Evolutionary conservation across 2,888 invertebrate genomes (phyloP), one percentile per base, ranked within the genome.

Genomic region (Phragmatobia fuliginosa): DNA sequence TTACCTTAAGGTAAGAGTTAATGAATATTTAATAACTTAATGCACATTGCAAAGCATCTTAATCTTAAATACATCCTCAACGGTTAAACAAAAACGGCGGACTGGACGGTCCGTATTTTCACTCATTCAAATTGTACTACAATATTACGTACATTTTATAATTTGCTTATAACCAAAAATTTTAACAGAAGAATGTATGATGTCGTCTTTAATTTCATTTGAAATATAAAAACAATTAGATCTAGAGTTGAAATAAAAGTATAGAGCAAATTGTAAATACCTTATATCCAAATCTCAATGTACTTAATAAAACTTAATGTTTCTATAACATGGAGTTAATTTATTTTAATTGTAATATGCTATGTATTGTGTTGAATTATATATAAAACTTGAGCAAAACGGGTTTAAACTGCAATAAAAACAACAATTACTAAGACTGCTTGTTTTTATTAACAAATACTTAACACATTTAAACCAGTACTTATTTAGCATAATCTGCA

Each of bases 391-490:
- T 52, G 18, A 69, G 68, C 66, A 76, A 71, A 71, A 64, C 67
- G 63, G 62, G 67, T 72, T 71, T 67, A 45, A 61, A 56, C 62
- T 60, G 65, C 62, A 70, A 74, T 71, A 78, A 67, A 72, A 78
- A 72, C 52, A 66, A 49, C 60, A 70, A 74, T 75, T 72, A 79
- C 11, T 41, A 77, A 16, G 32, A 64, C 45, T 71, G 64, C 62
- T 69, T 72, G 68, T 69, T 79, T 75, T 75, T 62, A 78, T 63
- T 64, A 68, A 70, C 59, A 78, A 68, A 71, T 64, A 69, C 67
- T 72, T 77, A 67, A 76, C 66, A 73, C 68, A 59, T 71, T 59
- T 33, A 58, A 67, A 68, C 62, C 33, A 70, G 71, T 75, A 62
- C 67, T 79, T 66, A 62, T 65, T 61, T 62, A 62, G 60, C 61